Evolutionary conservation across 2,888 invertebrate genomes (phyloP), one percentile per base, ranked within the genome.

Genomic region (Epistrophe eligans): DNA sequence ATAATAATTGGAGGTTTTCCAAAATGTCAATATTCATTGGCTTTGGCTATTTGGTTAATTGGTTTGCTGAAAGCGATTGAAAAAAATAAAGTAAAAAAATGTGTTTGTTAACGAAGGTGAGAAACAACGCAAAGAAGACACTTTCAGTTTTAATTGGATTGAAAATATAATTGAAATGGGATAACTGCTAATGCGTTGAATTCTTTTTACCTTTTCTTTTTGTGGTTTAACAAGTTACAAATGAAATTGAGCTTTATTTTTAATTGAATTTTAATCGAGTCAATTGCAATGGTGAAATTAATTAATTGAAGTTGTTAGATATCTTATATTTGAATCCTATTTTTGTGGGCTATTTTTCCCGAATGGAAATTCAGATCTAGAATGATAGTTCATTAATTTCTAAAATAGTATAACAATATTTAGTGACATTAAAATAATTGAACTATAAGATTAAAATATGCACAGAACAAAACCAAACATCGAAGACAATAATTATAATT

Each of bases 1-100:
- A 73, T 77, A 77, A 83, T 77, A 83, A 83, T 83, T 83, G 82
- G 77, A 77, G 67, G 72, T 82, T 77, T 83, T 77, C 82, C 38
- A 67, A 77, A 72, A 77, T 45, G 52, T 77, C 52, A 43, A 24
- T 66, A 83, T 60, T 73, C 72, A 58, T 58, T 66, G 62, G 71
- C 48, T 82, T 64, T 43, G 43, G 60, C 45, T 60, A 82, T 77
- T 83, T 77, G 45, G 52, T 66, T 83, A 83, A 77, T 83, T 83
- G 82, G 82, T 67, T n/a, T 66, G 43, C 72, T 73, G 38, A 77
- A 55, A 57, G 43, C 32, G 40, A 55, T 45, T n/a, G n/a, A 19
- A 35, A 35, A 35, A 35, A 32, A 32, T 24, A 3, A 32, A 32
- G 32, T 6, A 32, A 35, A 8, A 35, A 35, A 35, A 8, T 67